Conservation (phyloP, 2,797 vertebrate genomes). For the Phoeniculus purpureus region DNA sequence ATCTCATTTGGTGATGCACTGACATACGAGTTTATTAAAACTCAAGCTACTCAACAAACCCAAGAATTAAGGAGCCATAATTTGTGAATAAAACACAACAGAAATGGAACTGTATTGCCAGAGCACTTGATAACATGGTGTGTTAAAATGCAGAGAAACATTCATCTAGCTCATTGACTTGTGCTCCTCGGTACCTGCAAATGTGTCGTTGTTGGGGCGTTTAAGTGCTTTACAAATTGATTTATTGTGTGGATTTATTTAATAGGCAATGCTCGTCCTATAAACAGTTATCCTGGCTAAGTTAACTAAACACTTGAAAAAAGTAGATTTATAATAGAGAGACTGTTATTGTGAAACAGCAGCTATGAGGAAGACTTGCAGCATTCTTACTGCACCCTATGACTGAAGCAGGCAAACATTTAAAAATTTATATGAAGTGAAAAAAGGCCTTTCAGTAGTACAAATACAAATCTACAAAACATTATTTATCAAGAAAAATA, state of each 20-base stretch:
- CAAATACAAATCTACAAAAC: not conserved
- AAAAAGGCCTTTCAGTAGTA: not conserved
- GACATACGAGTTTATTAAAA: not conserved
- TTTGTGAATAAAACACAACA: not conserved
- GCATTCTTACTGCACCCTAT: not conserved
- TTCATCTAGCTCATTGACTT: not conserved
- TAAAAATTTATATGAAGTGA: not conserved
- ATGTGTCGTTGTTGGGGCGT: not conserved
- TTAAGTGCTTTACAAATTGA: not conserved
- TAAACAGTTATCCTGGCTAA: not conserved
- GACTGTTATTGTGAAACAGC: not conserved
- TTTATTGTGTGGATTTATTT: conserved; percentile 16
- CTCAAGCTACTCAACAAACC: not conserved
- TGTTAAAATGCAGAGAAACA: not conserved
- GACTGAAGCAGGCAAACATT: not conserved
- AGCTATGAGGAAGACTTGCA: not conserved
- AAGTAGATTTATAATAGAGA: not conserved
- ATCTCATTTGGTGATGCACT: not conserved
- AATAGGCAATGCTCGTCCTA: not conserved
- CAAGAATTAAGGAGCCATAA: fast-evolving
- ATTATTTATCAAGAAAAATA: not conserved
- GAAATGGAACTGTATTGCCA: not conserved
- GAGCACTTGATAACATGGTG: not conserved
- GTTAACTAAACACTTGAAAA: not conserved
- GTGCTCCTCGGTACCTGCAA: not conserved